Conservation (phyloP, 2,797 vertebrate genomes). For the Malurus leucopterus region DNA sequence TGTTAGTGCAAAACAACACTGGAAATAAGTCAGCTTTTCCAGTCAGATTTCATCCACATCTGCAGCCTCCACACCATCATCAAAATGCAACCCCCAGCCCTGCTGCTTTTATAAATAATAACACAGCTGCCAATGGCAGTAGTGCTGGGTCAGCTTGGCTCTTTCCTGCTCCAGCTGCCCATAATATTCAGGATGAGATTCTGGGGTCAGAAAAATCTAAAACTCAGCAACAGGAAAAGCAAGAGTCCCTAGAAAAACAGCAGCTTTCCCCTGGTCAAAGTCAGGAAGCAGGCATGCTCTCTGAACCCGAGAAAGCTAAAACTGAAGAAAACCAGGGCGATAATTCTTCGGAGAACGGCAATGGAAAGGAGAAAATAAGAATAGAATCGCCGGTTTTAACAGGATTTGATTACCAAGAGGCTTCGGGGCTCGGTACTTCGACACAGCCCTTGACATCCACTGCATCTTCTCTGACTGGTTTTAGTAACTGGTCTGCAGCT, state of each 20-base stretch:
- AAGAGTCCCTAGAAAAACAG: slow-evolving; percentile 95
- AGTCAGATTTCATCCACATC: slow-evolving; percentile 96
- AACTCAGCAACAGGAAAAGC: slow-evolving; percentile 90
- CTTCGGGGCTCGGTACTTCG: slow-evolving; percentile 87
- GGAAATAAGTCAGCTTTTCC: slow-evolving; percentile 98
- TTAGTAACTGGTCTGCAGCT: slow-evolving; percentile 97
- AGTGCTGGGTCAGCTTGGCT: slow-evolving; percentile 96
- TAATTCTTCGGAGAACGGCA: slow-evolving; percentile 86
- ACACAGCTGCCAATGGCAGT: slow-evolving; percentile 94
- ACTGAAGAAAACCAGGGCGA: slow-evolving; percentile 87
- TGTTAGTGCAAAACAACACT: slow-evolving; percentile 98
- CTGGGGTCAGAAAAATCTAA: slow-evolving; percentile 96
- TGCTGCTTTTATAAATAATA: slow-evolving; percentile 95
- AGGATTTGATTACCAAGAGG: slow-evolving; percentile 96
- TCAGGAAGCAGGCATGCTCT: slow-evolving; percentile 89
- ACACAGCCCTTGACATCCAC: slow-evolving; percentile 91
- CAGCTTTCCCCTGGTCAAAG: slow-evolving; percentile 88
- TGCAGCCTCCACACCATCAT: slow-evolving; percentile 94
- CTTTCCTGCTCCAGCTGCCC: slow-evolving; percentile 90
- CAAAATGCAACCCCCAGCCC: slow-evolving; percentile 95
- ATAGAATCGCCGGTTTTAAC: slow-evolving; percentile 93
- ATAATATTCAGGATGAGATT: slow-evolving; percentile 99
- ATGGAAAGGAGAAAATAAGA: slow-evolving; percentile 91
- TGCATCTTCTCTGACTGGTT: slow-evolving; percentile 91
- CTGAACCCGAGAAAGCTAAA: slow-evolving; percentile 87